Percentiles rank a stretch among this genome's conserved stretches.
Conservation (phyloP, 2,797 vertebrate genomes). For the Mergus octosetaceus region DNA sequence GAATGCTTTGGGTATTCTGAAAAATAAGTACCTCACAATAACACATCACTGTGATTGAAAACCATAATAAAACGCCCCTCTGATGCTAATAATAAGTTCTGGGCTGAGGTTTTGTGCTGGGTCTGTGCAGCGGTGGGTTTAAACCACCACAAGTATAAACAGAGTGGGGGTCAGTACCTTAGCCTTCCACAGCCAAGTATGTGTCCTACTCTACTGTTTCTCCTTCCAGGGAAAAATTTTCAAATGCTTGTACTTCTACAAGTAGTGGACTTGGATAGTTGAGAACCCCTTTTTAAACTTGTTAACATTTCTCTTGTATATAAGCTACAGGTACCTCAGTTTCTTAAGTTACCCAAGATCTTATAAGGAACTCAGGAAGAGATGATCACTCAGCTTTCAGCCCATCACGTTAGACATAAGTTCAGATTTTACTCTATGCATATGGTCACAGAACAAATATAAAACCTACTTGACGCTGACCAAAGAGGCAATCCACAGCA, state of each 20-base stretch:
- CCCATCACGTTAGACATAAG: accelerated
- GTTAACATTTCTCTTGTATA: not conserved
- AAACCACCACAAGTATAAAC: not conserved
- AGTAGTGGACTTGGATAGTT: not conserved
- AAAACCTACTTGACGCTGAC: not conserved
- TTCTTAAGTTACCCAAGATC: not conserved
- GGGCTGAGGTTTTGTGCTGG: not conserved
- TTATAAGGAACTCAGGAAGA: not conserved
- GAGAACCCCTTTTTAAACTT: not conserved
- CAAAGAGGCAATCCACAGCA: not conserved
- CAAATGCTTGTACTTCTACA: not conserved
- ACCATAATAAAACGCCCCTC: not conserved
- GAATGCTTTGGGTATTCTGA: not conserved
- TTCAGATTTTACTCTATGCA: not conserved
- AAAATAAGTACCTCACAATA: not conserved
- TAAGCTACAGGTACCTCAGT: accelerated
- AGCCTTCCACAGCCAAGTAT: accelerated
- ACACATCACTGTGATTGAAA: not conserved
- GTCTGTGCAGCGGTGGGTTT: too few species aligned
- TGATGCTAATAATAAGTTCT: not conserved
- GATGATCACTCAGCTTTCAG: not conserved
- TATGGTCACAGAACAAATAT: not conserved
- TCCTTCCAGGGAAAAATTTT: not conserved
- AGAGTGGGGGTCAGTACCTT: not conserved
- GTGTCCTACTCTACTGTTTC: accelerated